Conservation (phyloP, 2,888 invertebrate genomes). For the Ophonus ardosiacus region DNA sequence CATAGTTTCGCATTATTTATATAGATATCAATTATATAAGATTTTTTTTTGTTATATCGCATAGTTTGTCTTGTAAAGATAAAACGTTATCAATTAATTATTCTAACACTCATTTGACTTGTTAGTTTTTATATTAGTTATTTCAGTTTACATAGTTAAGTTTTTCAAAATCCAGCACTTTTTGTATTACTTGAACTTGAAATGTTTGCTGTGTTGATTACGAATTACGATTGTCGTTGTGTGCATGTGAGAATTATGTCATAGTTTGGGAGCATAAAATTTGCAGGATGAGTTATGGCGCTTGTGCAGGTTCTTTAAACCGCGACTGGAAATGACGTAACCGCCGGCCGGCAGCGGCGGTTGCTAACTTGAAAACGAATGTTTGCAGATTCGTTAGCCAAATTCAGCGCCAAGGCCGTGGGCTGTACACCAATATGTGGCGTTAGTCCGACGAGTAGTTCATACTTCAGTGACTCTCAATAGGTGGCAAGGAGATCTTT, state of each 20-base stretch:
- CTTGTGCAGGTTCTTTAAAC: slow-evolving; percentile 32
- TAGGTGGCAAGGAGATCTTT: not conserved
- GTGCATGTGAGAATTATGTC: slow-evolving; percentile 13
- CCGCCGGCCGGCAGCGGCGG: slow-evolving; percentile 33
- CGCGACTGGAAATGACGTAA: slow-evolving; percentile 48
- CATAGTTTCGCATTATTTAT: no score
- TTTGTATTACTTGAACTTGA: no score
- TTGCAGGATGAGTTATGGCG: slow-evolving; percentile 7
- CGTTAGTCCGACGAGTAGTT: slow-evolving; percentile 35
- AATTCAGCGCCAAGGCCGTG: slow-evolving; percentile 58
- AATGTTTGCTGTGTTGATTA: not conserved
- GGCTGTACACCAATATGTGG: slow-evolving; percentile 1
- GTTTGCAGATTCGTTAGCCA: slow-evolving; percentile 62
- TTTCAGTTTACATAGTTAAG: no score
- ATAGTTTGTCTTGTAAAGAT: no score
- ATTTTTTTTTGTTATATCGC: no score
- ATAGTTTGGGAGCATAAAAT: not conserved
- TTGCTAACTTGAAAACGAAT: slow-evolving; percentile 61
- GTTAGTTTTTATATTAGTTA: no score
- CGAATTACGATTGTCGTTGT: not conserved
- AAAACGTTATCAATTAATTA: no score
- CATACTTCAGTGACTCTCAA: slow-evolving; percentile 32
- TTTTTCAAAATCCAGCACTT: no score
- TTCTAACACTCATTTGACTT: no score
- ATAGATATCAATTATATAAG: no score